phyloP scores from a whole-genome alignment of 2,797 vertebrate genomes.

The Siniperca scherzeri region DNA sequence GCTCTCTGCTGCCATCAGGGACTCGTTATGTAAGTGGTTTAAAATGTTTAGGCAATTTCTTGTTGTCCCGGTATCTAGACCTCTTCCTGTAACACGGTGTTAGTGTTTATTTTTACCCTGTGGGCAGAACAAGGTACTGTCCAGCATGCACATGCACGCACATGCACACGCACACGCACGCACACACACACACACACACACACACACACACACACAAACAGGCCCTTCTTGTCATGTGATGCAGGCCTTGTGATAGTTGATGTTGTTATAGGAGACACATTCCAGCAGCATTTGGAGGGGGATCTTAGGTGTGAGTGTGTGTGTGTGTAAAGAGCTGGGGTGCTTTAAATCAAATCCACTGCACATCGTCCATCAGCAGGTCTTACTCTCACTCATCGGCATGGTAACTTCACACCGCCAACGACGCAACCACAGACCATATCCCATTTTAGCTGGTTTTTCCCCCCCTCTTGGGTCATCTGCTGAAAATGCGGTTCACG shows the following conservation, averaged over 20 bases:
- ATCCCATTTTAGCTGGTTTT: conserved; percentile 51
- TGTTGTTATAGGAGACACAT: conserved; percentile 80
- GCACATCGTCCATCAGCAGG: conserved; percentile 70
- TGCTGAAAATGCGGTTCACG: conserved; percentile 46
- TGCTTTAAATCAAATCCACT: conserved; percentile 62
- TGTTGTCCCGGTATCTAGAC: conserved; percentile 28
- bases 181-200: conserved; percentile 17
- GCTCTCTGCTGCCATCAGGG: conserved; percentile 37
- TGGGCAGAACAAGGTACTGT: conserved; percentile 46
- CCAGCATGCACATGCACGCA: background rate
- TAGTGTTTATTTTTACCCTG: conserved; percentile 68
- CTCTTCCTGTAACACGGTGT: conserved; percentile 42
- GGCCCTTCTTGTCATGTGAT: conserved; percentile 68
- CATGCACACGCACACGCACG: conserved; percentile 10
- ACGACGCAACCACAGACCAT: conserved; percentile 43
- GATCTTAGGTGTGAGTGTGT: conserved; percentile 66
- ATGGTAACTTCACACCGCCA: conserved; percentile 70
- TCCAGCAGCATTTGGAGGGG: conserved; percentile 69
- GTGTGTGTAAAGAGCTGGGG: conserved; percentile 15
- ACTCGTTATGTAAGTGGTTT: conserved; percentile 42
- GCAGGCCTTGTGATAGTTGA: conserved; percentile 76
- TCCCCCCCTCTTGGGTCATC: conserved; percentile 33
- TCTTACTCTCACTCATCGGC: conserved; percentile 61
- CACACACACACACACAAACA: conserved; percentile 34
- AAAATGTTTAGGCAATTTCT: conserved; percentile 44